These are phyloP conservation scores for Taphrorychus bicolor DNA, from an alignment of 2,888 invertebrate genomes.

Conservation along the genomic window DNA sequence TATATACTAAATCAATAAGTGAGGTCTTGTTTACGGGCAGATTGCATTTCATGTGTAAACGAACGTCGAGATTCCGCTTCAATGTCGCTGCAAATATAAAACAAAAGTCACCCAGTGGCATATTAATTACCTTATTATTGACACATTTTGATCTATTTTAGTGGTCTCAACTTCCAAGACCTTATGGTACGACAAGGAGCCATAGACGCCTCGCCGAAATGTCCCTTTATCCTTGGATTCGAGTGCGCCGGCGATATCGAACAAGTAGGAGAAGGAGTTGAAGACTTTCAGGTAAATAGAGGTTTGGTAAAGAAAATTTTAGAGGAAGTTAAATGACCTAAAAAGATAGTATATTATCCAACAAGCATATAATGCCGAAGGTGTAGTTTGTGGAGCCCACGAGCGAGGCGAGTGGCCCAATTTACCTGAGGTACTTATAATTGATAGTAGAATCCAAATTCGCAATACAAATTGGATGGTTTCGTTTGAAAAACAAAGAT, in stretches of 20 bases:
- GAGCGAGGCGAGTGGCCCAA: too few species aligned
- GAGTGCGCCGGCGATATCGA: constrained; percentile 88
- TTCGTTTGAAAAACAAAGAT: too few species aligned
- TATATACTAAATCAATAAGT: background rate
- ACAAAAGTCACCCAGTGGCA: background rate
- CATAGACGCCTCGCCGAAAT: constrained; percentile 87
- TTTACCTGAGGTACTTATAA: too few species aligned
- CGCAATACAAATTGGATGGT: too few species aligned
- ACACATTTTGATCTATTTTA: constrained; percentile 58
- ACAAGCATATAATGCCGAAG: too few species aligned
- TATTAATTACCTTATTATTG: background rate
- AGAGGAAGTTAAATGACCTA: too few species aligned
- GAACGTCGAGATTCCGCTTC: background rate
- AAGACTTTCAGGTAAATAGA: constrained; percentile 72
- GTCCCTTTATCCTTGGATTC: constrained; percentile 87
- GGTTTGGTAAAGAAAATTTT: background rate
- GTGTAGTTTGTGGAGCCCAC: too few species aligned
- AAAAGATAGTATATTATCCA: too few species aligned
- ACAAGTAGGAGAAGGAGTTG: constrained; percentile 79
- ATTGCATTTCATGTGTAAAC: background rate
- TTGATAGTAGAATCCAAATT: too few species aligned
- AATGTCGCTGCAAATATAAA: background rate
- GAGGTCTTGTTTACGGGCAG: background rate
- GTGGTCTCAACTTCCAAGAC: constrained; percentile 89
- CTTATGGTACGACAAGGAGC: constrained; percentile 88